These are phyloP conservation scores for Phyllotis vaccarum DNA, from an alignment of 2,797 vertebrate genomes.

Conservation along the genomic window DNA sequence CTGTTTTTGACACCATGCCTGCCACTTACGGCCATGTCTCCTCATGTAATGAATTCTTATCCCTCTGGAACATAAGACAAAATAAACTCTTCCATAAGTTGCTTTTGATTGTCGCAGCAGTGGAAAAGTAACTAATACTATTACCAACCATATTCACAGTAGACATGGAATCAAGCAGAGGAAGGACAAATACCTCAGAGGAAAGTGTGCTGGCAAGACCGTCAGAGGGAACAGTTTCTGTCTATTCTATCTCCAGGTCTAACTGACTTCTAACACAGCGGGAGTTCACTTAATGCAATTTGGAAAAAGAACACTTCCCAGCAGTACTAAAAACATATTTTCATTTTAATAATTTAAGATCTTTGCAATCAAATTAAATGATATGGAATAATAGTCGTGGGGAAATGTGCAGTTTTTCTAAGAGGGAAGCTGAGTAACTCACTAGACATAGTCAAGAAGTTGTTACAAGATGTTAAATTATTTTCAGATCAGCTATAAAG, in stretches of 20 bases:
- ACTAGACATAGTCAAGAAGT: constrained; percentile 60
- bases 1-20: too few species aligned
- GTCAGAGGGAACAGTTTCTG: neutral
- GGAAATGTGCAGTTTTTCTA: too few species aligned
- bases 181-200: neutral
- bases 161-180: neutral
- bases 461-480: constrained; percentile 72
- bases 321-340: constrained; percentile 17
- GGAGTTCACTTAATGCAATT: constrained; percentile 31
- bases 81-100: neutral
- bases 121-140: neutral
- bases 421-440: constrained; percentile 55
- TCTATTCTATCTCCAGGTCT: too few species aligned
- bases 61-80: neutral
- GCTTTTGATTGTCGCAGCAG: neutral
- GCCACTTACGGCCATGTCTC: neutral
- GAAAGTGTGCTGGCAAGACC: neutral
- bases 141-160: neutral
- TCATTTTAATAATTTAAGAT: constrained; percentile 64
- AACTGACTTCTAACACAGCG: neutral
- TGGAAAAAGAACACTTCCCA: neutral
- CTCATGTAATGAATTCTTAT: neutral
- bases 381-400: constrained; percentile 65
- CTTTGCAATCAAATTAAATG: constrained; percentile 72
- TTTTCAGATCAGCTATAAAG: constrained; percentile 66